Percentiles rank a stretch among this genome's conserved stretches.
These are phyloP conservation scores for Eupsittula cactorum DNA, from an alignment of 2,113 vertebrate species.

Conservation along the genomic window DNA sequence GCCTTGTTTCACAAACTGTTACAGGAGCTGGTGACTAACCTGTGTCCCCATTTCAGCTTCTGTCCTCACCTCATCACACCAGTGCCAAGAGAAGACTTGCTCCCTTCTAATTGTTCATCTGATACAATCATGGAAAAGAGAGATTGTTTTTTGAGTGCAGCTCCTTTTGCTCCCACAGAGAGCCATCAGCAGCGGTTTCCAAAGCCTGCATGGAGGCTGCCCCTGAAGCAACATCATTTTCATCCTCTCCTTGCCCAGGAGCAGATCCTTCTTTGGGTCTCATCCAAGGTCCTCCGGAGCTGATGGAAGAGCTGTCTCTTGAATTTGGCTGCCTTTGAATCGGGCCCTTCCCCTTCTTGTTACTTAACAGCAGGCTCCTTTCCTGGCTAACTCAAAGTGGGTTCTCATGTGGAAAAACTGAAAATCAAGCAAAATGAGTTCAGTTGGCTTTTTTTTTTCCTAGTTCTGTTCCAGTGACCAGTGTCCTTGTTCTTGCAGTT, in stretches of 20 bases:
- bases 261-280: background rate
- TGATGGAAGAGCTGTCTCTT: background rate
- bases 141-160: background rate
- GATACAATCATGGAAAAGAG: no score
- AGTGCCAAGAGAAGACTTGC: background rate
- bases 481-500: background rate
- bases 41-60: background rate
- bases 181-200: background rate
- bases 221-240: background rate
- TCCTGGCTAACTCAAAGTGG: slow-evolving; percentile 21
- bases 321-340: slow-evolving; percentile 19
- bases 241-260: background rate
- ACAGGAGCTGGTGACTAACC: background rate
- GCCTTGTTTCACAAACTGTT: background rate
- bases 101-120: no score
- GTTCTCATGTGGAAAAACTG: slow-evolving; percentile 42
- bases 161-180: background rate
- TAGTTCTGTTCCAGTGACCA: background rate
- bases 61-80: background rate
- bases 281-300: background rate
- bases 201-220: background rate
- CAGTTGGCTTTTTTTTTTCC: background rate
- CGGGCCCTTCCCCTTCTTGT: background rate
- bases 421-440: slow-evolving; percentile 34
- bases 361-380: slow-evolving; percentile 12